Conservation (phyloP, 2,797 vertebrate species). For the Acomys russatus region DNA sequence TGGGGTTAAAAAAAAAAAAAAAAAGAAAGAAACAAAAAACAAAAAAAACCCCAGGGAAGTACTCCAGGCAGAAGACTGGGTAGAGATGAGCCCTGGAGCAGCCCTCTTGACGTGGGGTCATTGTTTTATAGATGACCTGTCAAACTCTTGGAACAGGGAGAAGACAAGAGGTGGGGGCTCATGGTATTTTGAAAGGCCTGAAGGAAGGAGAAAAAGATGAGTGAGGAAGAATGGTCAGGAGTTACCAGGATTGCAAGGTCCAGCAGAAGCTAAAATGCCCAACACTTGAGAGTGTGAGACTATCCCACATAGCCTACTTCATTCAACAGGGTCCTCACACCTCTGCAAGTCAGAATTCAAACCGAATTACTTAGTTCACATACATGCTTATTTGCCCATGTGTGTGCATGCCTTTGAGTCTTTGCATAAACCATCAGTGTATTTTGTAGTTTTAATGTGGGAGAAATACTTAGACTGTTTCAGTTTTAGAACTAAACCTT, state of each 20-base stretch:
- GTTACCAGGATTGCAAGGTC: not conserved
- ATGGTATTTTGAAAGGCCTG: not conserved
- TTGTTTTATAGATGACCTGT: not conserved
- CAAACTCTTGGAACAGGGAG: not conserved
- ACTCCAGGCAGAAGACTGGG: not conserved
- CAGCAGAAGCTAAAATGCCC: not conserved
- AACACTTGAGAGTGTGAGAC: not conserved
- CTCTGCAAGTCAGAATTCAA: not conserved
- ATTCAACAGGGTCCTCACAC: not conserved
- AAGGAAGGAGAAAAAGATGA: not conserved
- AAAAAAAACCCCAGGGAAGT: not conserved
- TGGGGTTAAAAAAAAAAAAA: not conserved
- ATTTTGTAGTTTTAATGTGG: not conserved
- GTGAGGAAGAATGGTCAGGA: not conserved
- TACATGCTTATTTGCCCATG: not conserved
- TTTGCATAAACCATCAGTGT: conserved; percentile 19
- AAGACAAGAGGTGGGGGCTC: not conserved
- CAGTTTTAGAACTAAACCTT: not conserved
- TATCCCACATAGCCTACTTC: not conserved
- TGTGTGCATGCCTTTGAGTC: not conserved
- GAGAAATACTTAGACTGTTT: not conserved
- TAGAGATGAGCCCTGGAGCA: not conserved
- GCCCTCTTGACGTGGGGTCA: not conserved
- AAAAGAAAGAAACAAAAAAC: not conserved
- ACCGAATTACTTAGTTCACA: not conserved